These are phyloP conservation scores for Phallusia fumigata DNA, from an alignment of 23 tunicate species.

Conservation along the genomic window DNA sequence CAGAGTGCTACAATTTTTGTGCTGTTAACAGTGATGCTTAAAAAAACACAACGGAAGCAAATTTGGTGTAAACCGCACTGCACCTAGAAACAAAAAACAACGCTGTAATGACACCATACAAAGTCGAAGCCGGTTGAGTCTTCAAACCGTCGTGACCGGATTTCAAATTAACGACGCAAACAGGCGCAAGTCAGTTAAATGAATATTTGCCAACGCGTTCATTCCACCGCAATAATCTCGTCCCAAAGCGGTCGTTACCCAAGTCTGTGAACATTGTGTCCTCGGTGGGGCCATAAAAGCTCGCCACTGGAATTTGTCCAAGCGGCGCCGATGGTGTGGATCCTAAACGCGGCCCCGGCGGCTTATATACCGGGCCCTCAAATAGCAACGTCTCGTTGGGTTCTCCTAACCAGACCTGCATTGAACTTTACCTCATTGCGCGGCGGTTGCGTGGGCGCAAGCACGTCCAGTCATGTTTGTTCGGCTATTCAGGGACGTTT, in stretches of 20 bases:
- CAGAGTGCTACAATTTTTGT: too few relatives aligned
- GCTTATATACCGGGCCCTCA: neutral
- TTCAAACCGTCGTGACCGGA: too few relatives aligned
- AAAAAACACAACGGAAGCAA: too few relatives aligned
- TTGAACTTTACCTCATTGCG: conserved; percentile 13
- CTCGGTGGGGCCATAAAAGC: neutral
- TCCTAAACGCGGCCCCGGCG: neutral
- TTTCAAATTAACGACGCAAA: conserved; percentile 1
- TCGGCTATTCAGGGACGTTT: neutral
- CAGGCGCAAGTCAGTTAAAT: neutral
- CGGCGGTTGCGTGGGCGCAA: neutral
- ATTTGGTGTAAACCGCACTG: too few relatives aligned
- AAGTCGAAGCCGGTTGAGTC: neutral
- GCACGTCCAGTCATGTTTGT: neutral
- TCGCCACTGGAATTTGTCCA: neutral
- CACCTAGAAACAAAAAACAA: too few relatives aligned
- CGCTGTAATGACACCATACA: neutral
- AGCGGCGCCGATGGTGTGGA: neutral
- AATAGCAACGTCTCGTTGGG: neutral
- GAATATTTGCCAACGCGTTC: neutral
- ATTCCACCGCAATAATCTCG: neutral
- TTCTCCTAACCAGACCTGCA: conserved; percentile 1
- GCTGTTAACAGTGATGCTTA: too few relatives aligned
- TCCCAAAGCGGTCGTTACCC: conserved; percentile 1
- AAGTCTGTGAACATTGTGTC: too few relatives aligned